A percentile compares a stretch with the other conserved stretches of the same genome.
These are phyloP conservation scores for Cylindroiulus punctatus DNA, from an alignment of 2,888 invertebrate genomes.

Conservation along the genomic window DNA sequence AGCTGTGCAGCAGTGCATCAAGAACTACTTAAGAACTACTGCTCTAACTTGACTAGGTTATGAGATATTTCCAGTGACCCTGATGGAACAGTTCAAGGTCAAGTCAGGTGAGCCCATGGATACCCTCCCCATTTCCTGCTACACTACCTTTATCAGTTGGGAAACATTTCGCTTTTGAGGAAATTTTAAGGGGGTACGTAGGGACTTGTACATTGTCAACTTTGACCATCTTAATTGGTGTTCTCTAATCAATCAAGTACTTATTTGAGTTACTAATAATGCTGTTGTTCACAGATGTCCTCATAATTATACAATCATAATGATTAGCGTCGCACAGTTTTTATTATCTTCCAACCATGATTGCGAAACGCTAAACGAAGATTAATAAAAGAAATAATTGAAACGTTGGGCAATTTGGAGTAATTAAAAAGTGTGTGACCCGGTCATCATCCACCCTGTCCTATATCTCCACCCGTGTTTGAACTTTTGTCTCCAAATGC, in stretches of 20 bases:
- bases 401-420: not conserved
- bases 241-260: not conserved
- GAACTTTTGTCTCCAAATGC: not conserved
- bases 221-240: no score
- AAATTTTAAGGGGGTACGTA: no score
- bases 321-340: not conserved
- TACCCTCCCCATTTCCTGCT: no score
- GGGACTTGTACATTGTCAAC: no score
- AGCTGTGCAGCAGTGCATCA: no score
- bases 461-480: not conserved
- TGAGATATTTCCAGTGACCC: no score
- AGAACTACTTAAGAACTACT: no score
- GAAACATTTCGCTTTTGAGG: no score
- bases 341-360: not conserved
- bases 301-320: not conserved
- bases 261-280: not conserved
- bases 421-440: constrained; percentile 30
- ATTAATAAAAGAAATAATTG: not conserved
- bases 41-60: no score
- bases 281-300: not conserved
- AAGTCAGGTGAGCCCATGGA: no score
- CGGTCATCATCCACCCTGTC: constrained; percentile 7
- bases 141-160: no score
- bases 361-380: not conserved
- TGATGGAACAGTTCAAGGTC: no score